phyloP scores from a whole-genome alignment of 2,888 invertebrate species.

The Ennomos erosarius region DNA sequence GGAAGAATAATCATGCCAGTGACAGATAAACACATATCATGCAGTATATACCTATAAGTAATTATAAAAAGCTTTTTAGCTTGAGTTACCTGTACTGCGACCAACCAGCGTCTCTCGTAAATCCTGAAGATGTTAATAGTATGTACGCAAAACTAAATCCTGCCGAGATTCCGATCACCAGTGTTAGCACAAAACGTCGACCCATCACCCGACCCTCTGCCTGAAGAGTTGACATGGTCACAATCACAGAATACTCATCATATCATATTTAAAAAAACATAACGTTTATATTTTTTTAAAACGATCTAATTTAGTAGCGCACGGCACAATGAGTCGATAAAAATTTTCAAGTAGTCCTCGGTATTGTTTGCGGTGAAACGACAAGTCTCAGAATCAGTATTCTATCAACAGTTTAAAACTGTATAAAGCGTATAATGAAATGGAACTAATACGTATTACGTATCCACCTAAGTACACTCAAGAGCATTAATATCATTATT shows the following conservation, averaged over 20 bases:
- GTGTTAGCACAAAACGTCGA: slow-evolving; percentile 88
- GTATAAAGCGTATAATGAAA: background rate
- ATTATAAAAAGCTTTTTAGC: slow-evolving; percentile 37
- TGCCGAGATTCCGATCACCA: slow-evolving; percentile 89
- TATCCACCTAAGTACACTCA: no score
- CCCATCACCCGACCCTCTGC: slow-evolving; percentile 85
- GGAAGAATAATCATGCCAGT: slow-evolving; percentile 9
- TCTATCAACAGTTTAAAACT: background rate
- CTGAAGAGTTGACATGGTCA: slow-evolving; percentile 62
- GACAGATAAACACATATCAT: slow-evolving; percentile 37
- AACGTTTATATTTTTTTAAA: slow-evolving; percentile 22
- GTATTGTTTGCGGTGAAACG: slow-evolving; percentile 4
- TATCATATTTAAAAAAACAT: slow-evolving; percentile 23
- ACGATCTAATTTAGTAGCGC: slow-evolving; percentile 30
- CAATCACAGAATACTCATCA: slow-evolving; percentile 41
- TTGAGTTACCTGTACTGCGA: slow-evolving; percentile 79
- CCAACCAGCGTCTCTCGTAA: slow-evolving; percentile 74
- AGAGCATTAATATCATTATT: no score
- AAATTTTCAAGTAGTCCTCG: slow-evolving; percentile 2
- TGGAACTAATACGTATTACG: no score
- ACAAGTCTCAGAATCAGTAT: no score
- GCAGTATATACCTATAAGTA: slow-evolving; percentile 46
- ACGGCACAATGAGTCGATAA: slow-evolving; percentile 27
- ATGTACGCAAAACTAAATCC: slow-evolving; percentile 92
- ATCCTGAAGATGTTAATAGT: slow-evolving; percentile 85